Evolutionary conservation across 1,140 invertebrate genomes (phyloP).

Genomic region (Apis florea): DNA sequence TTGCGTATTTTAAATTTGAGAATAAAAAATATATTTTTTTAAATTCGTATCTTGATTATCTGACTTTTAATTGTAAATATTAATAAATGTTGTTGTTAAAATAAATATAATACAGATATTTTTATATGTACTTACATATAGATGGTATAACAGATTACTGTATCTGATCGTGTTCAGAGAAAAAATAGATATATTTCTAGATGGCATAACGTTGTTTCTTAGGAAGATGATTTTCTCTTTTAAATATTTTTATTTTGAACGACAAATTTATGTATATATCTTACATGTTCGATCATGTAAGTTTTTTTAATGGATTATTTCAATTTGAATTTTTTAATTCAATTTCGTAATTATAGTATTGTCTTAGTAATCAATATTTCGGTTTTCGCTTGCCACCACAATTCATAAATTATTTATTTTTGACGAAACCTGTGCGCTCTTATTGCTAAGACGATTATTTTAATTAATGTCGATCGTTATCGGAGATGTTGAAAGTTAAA

Average conservation of each 20-base stretch:
- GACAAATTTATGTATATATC: neutral
- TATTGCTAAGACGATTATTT: conserved; percentile 56
- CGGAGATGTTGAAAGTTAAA: conserved; percentile 41
- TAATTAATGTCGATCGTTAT: conserved; percentile 59
- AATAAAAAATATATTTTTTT: too few relatives aligned
- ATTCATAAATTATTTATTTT: conserved; percentile 69
- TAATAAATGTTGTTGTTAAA: too few relatives aligned
- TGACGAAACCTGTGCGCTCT: conserved; percentile 45
- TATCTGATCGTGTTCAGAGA: neutral
- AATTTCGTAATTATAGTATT: neutral
- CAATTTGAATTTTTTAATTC: neutral
- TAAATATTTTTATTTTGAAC: neutral
- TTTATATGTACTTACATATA: neutral
- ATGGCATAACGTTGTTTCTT: neutral
- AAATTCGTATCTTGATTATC: too few relatives aligned
- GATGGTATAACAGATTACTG: neutral
- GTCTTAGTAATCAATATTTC: too few relatives aligned
- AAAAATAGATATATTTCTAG: neutral
- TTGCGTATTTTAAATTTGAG: too few relatives aligned
- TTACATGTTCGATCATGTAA: neutral
- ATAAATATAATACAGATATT: too few relatives aligned
- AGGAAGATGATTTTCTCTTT: neutral
- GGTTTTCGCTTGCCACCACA: conserved; percentile 36
- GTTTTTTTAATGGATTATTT: neutral
- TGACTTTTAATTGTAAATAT: too few relatives aligned